Evolutionary conservation across 2,113 vertebrate genomes (phyloP).

Genomic region (Gymnocephalus cernua): DNA sequence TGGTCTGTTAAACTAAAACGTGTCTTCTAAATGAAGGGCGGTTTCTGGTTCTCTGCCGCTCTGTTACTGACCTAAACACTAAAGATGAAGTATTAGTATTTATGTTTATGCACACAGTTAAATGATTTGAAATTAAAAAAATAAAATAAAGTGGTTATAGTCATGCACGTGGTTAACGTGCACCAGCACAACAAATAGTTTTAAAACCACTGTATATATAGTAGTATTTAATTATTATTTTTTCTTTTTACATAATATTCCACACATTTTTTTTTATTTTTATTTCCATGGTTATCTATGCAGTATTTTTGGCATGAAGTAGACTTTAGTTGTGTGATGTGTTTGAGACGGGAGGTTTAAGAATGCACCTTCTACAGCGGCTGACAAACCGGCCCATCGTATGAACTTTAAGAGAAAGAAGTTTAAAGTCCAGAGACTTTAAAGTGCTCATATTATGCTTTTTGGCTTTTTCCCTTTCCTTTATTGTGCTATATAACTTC

Average conservation of each 20-base stretch:
- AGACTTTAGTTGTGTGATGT: constrained; percentile 36
- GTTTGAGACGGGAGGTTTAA: constrained; percentile 44
- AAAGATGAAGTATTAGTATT: constrained; percentile 55
- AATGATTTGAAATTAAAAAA: constrained; percentile 8
- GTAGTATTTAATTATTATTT: constrained; percentile 60
- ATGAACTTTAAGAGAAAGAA: not conserved
- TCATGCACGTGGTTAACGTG: constrained; percentile 55
- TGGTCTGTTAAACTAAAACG: not conserved
- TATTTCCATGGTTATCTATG: constrained; percentile 51
- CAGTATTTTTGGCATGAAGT: constrained; percentile 67
- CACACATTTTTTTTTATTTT: not conserved
- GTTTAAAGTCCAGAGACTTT: too few relatives aligned
- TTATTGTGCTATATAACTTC: too few relatives aligned
- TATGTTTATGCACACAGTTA: constrained; percentile 65
- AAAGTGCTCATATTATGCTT: too few relatives aligned
- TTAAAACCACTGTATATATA: constrained; percentile 65
- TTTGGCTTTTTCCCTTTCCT: too few relatives aligned
- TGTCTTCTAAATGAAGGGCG: not conserved
- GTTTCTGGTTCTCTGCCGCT: constrained; percentile 12
- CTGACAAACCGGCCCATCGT: not conserved
- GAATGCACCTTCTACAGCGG: constrained; percentile 45
- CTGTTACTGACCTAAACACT: constrained; percentile 23
- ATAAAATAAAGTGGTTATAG: constrained; percentile 25
- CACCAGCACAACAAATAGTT: constrained; percentile 57
- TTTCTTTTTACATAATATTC: constrained; percentile 24